These are phyloP conservation scores for Tigriopus japonicus DNA, from an alignment of 1,140 invertebrate species.

Conservation along the genomic window DNA sequence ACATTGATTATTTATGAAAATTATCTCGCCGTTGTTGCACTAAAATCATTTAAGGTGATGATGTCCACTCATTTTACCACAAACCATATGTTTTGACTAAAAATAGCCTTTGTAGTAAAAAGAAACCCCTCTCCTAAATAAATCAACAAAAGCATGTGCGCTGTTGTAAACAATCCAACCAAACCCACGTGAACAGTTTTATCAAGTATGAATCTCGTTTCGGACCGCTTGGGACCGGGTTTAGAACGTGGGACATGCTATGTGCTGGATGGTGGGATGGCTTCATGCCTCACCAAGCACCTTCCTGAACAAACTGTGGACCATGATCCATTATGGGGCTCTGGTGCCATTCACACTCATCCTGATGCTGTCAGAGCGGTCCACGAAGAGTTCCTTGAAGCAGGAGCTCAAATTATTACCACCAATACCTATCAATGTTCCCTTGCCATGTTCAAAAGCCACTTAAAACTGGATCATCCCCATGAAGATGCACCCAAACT, in stretches of 20 bases:
- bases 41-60: too few species aligned
- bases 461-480: neutral
- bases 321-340: slow-evolving; percentile 51
- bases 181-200: too few species aligned
- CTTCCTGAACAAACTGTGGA: slow-evolving; percentile 39
- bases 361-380: slow-evolving; percentile 47
- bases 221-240: too few species aligned
- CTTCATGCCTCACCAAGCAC: slow-evolving; percentile 47
- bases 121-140: too few species aligned
- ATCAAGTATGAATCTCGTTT: too few species aligned
- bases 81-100: too few species aligned
- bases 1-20: too few species aligned
- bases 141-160: too few species aligned
- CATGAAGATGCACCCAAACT: neutral
- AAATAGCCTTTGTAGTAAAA: too few species aligned
- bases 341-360: slow-evolving; percentile 46
- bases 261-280: slow-evolving; percentile 56
- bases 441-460: neutral
- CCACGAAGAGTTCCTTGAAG: slow-evolving; percentile 49
- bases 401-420: slow-evolving; percentile 47
- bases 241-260: neutral
- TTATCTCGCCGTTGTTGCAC: too few species aligned
- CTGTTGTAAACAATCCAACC: too few species aligned
- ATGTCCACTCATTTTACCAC: too few species aligned
- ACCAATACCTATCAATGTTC: slow-evolving; percentile 5